Conservation (phyloP, 2,888 invertebrate species). For the Cyclophora albipunctata region DNA sequence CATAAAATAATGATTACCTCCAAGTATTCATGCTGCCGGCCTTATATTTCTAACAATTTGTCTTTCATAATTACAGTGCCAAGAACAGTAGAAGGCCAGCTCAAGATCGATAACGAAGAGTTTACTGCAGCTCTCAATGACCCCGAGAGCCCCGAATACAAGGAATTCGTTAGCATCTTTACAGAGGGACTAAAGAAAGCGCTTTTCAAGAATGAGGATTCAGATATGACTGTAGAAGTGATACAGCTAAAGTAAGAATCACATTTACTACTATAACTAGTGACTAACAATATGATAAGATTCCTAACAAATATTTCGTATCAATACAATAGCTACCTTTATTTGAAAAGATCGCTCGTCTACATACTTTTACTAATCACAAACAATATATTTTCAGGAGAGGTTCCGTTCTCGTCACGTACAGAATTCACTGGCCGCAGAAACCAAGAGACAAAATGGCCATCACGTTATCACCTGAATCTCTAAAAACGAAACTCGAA, state of each 20-base stretch:
- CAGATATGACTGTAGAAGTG: slow-evolving; percentile 77
- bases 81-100: slow-evolving; percentile 79
- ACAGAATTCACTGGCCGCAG: slow-evolving; percentile 80
- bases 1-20: neutral
- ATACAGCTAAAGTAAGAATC: slow-evolving; percentile 74
- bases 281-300: too few species aligned
- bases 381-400: slow-evolving; percentile 58
- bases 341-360: too few species aligned
- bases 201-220: slow-evolving; percentile 71
- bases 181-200: slow-evolving; percentile 77
- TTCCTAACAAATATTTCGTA: too few species aligned
- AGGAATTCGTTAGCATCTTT: slow-evolving; percentile 74
- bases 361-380: too few species aligned
- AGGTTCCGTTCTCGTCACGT: slow-evolving; percentile 79
- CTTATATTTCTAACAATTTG: too few species aligned
- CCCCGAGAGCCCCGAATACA: slow-evolving; percentile 77
- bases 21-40: too few species aligned
- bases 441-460: slow-evolving; percentile 50
- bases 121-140: slow-evolving; percentile 76
- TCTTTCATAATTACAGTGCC: slow-evolving; percentile 72
- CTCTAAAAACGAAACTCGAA: slow-evolving; percentile 63
- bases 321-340: too few species aligned
- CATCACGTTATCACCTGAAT: slow-evolving; percentile 66
- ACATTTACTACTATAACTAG: neutral
- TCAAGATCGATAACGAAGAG: slow-evolving; percentile 79